These are phyloP conservation scores for Pristionchus mayeri DNA, from an alignment of 2,888 invertebrate species.

Conservation along the genomic window DNA sequence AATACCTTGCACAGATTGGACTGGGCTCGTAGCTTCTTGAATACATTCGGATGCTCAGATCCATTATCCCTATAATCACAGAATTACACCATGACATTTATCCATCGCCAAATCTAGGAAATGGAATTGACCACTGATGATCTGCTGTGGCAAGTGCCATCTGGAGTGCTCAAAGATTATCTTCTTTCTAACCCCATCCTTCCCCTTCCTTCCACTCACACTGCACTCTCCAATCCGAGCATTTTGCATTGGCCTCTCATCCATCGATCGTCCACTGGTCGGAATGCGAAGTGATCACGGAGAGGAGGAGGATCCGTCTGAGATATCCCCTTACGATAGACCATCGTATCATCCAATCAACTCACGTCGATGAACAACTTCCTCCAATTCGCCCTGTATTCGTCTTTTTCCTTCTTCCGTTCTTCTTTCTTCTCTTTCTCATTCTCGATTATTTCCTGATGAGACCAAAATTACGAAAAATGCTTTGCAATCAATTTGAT, in stretches of 20 bases:
- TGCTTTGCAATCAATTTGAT: no score
- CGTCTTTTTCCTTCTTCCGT: not conserved
- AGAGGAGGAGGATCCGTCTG: slow-evolving; percentile 17
- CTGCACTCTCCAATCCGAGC: not conserved
- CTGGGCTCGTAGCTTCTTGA: not conserved
- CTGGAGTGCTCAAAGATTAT: no score
- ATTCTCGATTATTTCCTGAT: no score
- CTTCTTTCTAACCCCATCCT: no score
- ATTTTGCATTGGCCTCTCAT: not conserved
- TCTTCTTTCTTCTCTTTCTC: not conserved
- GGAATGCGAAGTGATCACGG: not conserved
- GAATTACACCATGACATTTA: no score
- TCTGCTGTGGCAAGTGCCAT: no score
- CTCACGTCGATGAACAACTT: slow-evolving; percentile 4
- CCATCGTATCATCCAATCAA: not conserved
- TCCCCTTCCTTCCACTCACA: not conserved
- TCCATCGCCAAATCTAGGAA: not conserved
- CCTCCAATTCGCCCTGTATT: not conserved
- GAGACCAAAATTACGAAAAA: no score
- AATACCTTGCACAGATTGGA: slow-evolving; percentile 15
- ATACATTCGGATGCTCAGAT: no score
- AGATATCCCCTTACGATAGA: not conserved
- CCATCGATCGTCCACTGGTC: slow-evolving; percentile 32
- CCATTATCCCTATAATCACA: no score
- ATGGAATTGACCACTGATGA: no score